Conservation (phyloP, 1,140 invertebrate genomes). For the Elysia chlorotica region DNA sequence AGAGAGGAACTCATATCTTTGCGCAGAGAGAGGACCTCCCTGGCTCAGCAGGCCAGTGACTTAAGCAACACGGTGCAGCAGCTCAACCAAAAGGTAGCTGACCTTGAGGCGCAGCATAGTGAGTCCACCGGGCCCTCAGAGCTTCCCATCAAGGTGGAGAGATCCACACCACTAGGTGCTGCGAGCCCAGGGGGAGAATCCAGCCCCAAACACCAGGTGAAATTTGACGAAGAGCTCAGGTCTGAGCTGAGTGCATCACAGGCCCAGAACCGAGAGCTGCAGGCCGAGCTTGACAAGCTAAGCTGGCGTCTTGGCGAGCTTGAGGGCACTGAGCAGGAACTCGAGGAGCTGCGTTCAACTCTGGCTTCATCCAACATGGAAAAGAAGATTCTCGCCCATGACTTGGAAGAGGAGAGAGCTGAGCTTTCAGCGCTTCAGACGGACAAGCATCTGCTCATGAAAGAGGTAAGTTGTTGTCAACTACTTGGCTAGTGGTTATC, state of each 20-base stretch:
- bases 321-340: constrained; percentile 42
- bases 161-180: not conserved
- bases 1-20: constrained; percentile 38
- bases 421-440: constrained; percentile 20
- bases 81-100: constrained; percentile 11
- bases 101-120: not conserved
- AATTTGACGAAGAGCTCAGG: constrained; percentile 32
- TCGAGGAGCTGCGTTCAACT: constrained; percentile 35
- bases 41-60: constrained; percentile 27
- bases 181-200: constrained; percentile 13
- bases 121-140: not conserved
- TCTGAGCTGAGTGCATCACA: constrained; percentile 35
- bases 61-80: constrained; percentile 23
- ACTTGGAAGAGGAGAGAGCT: constrained; percentile 24
- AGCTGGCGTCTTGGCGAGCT: constrained; percentile 53
- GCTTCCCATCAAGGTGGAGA: not conserved
- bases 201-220: constrained; percentile 35
- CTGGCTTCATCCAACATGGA: constrained; percentile 17
- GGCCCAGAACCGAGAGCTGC: constrained; percentile 31
- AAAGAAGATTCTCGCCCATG: constrained; percentile 18
- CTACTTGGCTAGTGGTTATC: no score
- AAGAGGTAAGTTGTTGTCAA: no score
- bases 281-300: constrained; percentile 41
- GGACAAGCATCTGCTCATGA: constrained; percentile 24
- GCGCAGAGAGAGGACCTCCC: constrained; percentile 25